phyloP scores from a whole-genome alignment of 2,888 invertebrate genomes.

The Lithophane leautieri region DNA sequence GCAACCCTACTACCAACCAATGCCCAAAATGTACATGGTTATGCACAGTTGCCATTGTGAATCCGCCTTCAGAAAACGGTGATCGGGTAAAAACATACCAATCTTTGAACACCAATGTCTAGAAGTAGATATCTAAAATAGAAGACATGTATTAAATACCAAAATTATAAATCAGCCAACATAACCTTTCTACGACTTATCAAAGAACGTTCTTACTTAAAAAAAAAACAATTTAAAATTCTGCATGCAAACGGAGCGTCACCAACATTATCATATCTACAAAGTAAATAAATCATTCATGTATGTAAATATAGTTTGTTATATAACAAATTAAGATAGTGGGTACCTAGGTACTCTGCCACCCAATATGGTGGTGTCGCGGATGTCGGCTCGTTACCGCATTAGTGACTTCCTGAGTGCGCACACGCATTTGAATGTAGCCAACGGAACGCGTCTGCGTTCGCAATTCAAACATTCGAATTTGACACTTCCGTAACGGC shows the following conservation, averaged over 20 bases:
- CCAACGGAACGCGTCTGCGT: conserved; percentile 79
- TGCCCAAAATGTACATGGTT: no score
- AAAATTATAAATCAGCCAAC: conserved; percentile 10
- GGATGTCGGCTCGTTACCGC: conserved; percentile 83
- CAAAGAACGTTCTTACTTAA: neutral
- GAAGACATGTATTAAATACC: conserved; percentile 11
- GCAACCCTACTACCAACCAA: no score
- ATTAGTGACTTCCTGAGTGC: conserved; percentile 84
- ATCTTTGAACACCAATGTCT: neutral
- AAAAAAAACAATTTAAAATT: conserved; percentile 36
- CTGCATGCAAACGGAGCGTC: conserved; percentile 2
- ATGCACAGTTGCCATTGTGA: no score
- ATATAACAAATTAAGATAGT: conserved; percentile 59
- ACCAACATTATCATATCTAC: conserved; percentile 25
- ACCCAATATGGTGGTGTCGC: conserved; percentile 74
- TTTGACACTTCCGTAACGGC: conserved; percentile 70
- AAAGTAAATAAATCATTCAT: conserved; percentile 58
- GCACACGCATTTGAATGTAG: conserved; percentile 78
- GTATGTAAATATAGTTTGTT: conserved; percentile 53
- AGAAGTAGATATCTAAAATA: no score
- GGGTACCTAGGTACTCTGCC: conserved; percentile 36
- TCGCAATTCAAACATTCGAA: conserved; percentile 79
- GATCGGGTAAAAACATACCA: no score
- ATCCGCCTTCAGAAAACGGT: no score
- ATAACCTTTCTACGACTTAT: conserved; percentile 5